Evolutionary conservation across 2,797 vertebrate species (phyloP).

Genomic region (Leucoraja ocellata): DNA sequence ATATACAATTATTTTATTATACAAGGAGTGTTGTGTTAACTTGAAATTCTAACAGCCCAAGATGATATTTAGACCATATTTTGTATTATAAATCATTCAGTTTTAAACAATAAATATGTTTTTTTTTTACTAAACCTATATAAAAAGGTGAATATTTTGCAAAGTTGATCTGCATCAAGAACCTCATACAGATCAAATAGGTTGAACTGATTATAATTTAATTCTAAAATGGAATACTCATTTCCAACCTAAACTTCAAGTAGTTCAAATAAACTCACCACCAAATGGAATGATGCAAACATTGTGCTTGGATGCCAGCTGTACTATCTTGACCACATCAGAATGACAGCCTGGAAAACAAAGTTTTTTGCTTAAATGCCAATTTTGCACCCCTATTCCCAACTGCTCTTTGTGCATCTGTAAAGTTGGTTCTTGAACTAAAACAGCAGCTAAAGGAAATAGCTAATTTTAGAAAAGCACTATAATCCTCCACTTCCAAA

Average conservation of each 20-base stretch:
- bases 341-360: constrained; percentile 75
- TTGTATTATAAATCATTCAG: too few relatives aligned
- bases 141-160: background rate
- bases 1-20: background rate
- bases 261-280: constrained; percentile 64
- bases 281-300: constrained; percentile 95
- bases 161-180: background rate
- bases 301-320: constrained; percentile 86
- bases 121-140: too few relatives aligned
- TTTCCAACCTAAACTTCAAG: background rate
- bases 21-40: background rate
- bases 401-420: background rate
- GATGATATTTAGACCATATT: too few relatives aligned
- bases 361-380: background rate
- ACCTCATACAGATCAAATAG: background rate
- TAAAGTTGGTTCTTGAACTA: background rate
- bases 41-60: too few relatives aligned
- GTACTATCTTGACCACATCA: constrained; percentile 90
- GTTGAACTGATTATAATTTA: background rate
- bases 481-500: background rate
- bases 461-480: background rate
- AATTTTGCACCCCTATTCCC: background rate
- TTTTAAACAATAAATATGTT: too few relatives aligned
- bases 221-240: background rate
- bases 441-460: background rate